Evolutionary conservation across 2,113 vertebrate species (phyloP).

Genomic region (Chionis minor): DNA sequence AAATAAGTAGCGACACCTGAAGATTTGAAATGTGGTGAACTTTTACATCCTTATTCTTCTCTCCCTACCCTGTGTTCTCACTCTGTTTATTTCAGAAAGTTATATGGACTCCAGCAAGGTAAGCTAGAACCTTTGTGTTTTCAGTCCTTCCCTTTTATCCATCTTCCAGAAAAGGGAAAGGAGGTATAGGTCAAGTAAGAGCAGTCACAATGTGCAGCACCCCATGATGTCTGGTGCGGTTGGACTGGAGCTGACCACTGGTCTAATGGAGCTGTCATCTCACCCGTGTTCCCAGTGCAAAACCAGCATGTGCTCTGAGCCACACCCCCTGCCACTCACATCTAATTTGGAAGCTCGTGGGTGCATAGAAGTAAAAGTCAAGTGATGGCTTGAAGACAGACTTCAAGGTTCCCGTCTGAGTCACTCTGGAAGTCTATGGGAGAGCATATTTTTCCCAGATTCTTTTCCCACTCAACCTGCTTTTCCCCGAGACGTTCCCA

Average conservation of each 20-base stretch:
- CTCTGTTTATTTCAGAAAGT: background rate
- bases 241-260: background rate
- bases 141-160: background rate
- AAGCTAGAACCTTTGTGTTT: background rate
- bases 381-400: conserved; percentile 47
- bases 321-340: background rate
- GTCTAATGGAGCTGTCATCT: background rate
- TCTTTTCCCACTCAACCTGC: conserved; percentile 32
- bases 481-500: background rate
- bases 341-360: background rate
- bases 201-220: background rate
- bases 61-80: background rate
- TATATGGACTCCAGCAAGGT: background rate
- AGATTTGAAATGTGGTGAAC: background rate
- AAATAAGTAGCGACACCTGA: background rate
- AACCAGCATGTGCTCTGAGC: background rate
- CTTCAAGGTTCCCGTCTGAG: background rate
- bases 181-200: background rate
- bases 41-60: background rate
- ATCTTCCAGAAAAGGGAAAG: background rate
- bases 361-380: conserved; percentile 7
- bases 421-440: conserved; percentile 10
- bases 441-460: conserved; percentile 15
- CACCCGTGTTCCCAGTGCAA: background rate
- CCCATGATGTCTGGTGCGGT: background rate